phyloP scores from a whole-genome alignment of 2,888 invertebrate genomes.

The Chrysolina haemoptera region DNA sequence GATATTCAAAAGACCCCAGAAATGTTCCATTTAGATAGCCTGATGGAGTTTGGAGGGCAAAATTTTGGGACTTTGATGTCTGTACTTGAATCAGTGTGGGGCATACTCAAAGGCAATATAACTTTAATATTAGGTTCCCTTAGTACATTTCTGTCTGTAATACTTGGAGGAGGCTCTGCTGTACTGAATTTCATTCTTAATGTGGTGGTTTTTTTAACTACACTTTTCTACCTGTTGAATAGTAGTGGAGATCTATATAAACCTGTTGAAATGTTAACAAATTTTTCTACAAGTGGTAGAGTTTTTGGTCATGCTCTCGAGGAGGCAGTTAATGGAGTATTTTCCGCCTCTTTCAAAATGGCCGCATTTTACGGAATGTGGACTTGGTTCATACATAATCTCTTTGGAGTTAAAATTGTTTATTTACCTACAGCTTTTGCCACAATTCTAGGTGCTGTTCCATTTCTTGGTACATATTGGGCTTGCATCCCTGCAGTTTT shows the following conservation, averaged over 20 bases:
- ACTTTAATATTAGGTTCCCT: slow-evolving; percentile 87
- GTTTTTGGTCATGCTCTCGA: slow-evolving; percentile 88
- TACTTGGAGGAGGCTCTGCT: slow-evolving; percentile 92
- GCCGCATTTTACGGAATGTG: slow-evolving; percentile 97
- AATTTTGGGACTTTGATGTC: slow-evolving; percentile 92
- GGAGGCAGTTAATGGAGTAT: slow-evolving; percentile 93
- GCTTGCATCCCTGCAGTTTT: slow-evolving; percentile 95
- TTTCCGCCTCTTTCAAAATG: slow-evolving; percentile 97
- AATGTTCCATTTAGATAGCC: slow-evolving; percentile 80
- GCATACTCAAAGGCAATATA: slow-evolving; percentile 93
- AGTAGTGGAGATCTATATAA: slow-evolving; percentile 91
- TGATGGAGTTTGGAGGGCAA: slow-evolving; percentile 88
- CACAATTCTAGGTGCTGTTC: slow-evolving; percentile 94
- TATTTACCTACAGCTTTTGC: slow-evolving; percentile 94
- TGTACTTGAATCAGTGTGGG: slow-evolving; percentile 89
- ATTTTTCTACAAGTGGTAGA: slow-evolving; percentile 85
- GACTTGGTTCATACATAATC: slow-evolving; percentile 97
- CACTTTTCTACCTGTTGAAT: slow-evolving; percentile 94
- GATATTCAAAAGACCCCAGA: slow-evolving; percentile 85
- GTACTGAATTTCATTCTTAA: slow-evolving; percentile 90
- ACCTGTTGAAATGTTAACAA: slow-evolving; percentile 90
- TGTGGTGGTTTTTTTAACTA: slow-evolving; percentile 95
- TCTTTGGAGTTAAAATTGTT: slow-evolving; percentile 95
- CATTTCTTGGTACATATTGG: slow-evolving; percentile 96
- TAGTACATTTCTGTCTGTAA: slow-evolving; percentile 88